Percentiles rank a stretch among this genome's conserved stretches.
Conservation (phyloP, 2,797 vertebrate species). For the Micromesistius poutassou region DNA sequence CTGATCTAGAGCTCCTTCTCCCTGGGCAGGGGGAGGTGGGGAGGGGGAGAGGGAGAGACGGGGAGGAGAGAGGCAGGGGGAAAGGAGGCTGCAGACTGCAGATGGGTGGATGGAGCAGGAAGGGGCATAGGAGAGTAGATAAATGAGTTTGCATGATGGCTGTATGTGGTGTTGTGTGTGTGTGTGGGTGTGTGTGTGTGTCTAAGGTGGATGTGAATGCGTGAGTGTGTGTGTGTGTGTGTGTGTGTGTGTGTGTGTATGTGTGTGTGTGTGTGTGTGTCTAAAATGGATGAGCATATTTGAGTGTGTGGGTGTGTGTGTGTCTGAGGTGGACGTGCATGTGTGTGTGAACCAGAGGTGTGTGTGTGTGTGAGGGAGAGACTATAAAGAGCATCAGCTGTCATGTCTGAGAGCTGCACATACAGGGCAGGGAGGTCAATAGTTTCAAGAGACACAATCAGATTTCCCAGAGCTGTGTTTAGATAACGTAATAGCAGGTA, state of each 20-base stretch:
- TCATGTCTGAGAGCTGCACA: not conserved
- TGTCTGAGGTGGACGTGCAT: not conserved
- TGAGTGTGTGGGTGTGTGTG: conserved; percentile 1
- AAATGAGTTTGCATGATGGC: conserved; percentile 15
- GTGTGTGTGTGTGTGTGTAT: not conserved
- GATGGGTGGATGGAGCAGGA: not conserved
- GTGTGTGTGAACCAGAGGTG: not conserved
- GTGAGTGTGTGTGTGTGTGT: not conserved
- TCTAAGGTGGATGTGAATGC: not conserved
- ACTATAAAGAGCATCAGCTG: not conserved
- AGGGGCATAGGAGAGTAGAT: conserved; percentile 25
- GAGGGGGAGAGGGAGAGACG: conserved; percentile 42
- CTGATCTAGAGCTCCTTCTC: conserved; percentile 59
- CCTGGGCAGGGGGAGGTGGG: conserved; percentile 36
- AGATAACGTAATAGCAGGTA: conserved; percentile 12
- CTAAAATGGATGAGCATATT: not conserved
- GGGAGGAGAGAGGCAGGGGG: too few species aligned
- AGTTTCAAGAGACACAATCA: not conserved
- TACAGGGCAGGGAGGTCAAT: not conserved
- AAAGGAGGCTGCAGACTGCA: not conserved
- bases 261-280: not conserved
- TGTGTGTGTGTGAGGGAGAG: not conserved
- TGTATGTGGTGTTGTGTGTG: not conserved
- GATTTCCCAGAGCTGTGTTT: conserved; percentile 4
- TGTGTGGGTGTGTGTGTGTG: conserved; percentile 17